A percentile compares a stretch with the other conserved stretches of the same genome.
These are phyloP conservation scores for Oryctolagus cuniculus DNA, from an alignment of 2,113 vertebrate genomes.

Conservation along the genomic window mOryCun1.1 NC_091437.1:37726501-37727000, in stretches of 20 bases:
- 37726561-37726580: background rate
- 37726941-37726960: background rate
- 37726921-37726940: background rate
- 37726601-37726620: background rate
- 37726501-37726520: background rate
- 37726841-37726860: background rate
- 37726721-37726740: background rate
- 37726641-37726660: background rate
- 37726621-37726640: constrained; percentile 45
- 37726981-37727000: constrained; percentile 28
- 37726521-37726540: background rate
- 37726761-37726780: background rate
- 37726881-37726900: background rate
- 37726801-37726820: background rate
- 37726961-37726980: background rate
- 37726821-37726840: background rate
- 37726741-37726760: background rate
- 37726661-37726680: background rate
- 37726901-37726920: background rate
- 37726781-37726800: background rate
- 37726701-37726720: background rate
- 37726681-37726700: background rate
- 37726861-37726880: background rate
- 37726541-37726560: background rate
- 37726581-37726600: constrained; percentile 30